Evolutionary conservation across 2,113 vertebrate genomes (phyloP).

Genomic region (Phalacrocorax brasilianus): DNA sequence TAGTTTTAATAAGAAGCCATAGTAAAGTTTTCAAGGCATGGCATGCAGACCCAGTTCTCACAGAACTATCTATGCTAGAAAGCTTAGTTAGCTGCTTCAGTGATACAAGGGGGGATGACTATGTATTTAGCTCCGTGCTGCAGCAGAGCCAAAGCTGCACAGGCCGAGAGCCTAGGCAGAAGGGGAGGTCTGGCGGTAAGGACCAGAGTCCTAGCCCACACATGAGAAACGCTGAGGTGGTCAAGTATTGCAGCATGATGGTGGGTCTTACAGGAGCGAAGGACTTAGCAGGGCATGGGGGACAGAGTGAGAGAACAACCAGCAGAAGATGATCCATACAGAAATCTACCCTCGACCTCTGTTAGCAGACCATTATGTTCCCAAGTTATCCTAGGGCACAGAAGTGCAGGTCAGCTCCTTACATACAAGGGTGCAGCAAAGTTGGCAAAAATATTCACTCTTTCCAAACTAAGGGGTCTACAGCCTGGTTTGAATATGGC

Average conservation of each 20-base stretch:
- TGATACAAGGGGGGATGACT: too few species aligned
- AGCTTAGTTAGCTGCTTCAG: neutral
- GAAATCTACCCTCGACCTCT: neutral
- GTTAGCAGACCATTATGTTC: neutral
- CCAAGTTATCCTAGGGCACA: neutral
- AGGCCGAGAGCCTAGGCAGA: neutral
- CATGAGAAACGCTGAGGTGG: neutral
- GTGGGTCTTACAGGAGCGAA: neutral
- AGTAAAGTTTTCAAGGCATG: neutral
- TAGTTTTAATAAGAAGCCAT: neutral
- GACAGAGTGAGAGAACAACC: neutral
- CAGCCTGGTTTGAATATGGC: neutral
- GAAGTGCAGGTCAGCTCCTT: neutral
- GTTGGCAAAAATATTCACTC: neutral
- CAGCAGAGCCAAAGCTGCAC: neutral
- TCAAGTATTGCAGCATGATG: neutral
- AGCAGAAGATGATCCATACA: neutral
- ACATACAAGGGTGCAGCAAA: neutral
- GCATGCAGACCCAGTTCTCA: neutral
- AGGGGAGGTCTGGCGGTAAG: neutral
- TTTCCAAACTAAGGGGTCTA: neutral
- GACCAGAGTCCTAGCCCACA: neutral
- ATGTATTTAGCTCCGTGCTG: accelerated
- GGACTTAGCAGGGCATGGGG: too few species aligned
- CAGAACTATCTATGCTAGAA: neutral